A percentile compares a stretch with the other conserved stretches of the same genome.
phyloP scores from a whole-genome alignment of 2,113 vertebrate species.

The Puntigrus tetrazona region DNA sequence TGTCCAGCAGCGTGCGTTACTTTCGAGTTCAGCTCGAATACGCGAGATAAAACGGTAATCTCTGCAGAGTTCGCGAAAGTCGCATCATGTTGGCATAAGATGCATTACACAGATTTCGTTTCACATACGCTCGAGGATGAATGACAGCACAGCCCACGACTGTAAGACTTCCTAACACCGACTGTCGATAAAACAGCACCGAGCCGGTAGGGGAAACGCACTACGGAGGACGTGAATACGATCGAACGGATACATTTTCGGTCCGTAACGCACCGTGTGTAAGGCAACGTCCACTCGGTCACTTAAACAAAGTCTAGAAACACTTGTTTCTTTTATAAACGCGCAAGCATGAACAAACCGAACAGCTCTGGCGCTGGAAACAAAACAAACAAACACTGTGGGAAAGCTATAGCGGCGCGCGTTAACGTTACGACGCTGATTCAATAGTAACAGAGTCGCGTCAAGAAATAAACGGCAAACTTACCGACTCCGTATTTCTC shows the following conservation, averaged over 20 bases:
- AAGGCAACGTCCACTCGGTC: not conserved
- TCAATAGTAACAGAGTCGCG: constrained; percentile 20
- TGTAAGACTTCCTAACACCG: not conserved
- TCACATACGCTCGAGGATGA: not conserved
- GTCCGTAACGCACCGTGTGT: not conserved
- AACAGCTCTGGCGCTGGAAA: not conserved
- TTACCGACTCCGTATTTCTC: constrained; percentile 99
- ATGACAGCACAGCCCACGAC: not conserved
- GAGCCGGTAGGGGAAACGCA: not conserved
- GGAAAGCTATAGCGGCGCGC: not conserved
- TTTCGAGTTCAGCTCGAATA: not conserved
- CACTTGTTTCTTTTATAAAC: not conserved
- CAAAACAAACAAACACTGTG: not conserved
- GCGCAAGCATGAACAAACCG: too few species aligned
- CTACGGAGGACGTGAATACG: not conserved
- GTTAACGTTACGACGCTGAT: not conserved
- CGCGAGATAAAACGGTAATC: not conserved
- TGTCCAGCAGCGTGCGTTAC: not conserved
- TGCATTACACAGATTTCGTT: not conserved
- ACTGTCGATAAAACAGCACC: not conserved
- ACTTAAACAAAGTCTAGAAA: not conserved
- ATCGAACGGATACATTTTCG: not conserved
- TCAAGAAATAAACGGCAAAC: constrained; percentile 67
- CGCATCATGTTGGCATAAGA: not conserved
- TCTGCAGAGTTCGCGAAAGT: not conserved